Conservation (phyloP, 92 coral and sea anemone genomes). For the Porites evermanni region DNA sequence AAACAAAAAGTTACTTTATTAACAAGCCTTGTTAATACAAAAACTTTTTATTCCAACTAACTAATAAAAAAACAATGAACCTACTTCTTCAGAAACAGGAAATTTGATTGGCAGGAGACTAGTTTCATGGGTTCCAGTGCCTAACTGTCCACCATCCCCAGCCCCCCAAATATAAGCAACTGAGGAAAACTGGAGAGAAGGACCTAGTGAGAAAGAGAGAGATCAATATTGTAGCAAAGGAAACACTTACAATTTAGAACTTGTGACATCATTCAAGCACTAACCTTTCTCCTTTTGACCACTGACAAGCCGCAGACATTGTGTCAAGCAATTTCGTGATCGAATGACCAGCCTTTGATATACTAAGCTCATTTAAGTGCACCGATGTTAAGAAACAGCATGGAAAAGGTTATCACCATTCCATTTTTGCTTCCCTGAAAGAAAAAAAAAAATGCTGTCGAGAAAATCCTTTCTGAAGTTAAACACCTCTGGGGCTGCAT, state of each 20-base stretch:
- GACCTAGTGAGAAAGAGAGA: background rate
- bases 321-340: constrained; percentile 21
- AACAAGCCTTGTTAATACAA: too few species aligned
- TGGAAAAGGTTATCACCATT: background rate
- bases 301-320: background rate
- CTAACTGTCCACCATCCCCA: constrained; percentile 82
- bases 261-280: background rate
- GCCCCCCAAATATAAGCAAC: constrained; percentile 90
- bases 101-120: constrained; percentile 40
- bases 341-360: constrained; percentile 5
- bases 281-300: background rate
- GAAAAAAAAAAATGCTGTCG: background rate
- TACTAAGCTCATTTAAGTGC: constrained; percentile 20
- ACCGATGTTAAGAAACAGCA: background rate
- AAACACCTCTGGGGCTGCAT: too few species aligned
- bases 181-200: constrained; percentile 40
- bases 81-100: constrained; percentile 46
- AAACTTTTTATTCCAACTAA: background rate
- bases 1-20: too few species aligned
- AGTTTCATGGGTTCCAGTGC: constrained; percentile 21
- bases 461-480: too few species aligned
- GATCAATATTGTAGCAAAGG: background rate
- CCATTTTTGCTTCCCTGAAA: background rate
- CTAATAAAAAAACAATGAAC: background rate
- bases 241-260: too few species aligned